These are phyloP conservation scores for Ichneumoninae sp. DNA, from an alignment of 2,888 invertebrate species.

Conservation along the genomic window DNA sequence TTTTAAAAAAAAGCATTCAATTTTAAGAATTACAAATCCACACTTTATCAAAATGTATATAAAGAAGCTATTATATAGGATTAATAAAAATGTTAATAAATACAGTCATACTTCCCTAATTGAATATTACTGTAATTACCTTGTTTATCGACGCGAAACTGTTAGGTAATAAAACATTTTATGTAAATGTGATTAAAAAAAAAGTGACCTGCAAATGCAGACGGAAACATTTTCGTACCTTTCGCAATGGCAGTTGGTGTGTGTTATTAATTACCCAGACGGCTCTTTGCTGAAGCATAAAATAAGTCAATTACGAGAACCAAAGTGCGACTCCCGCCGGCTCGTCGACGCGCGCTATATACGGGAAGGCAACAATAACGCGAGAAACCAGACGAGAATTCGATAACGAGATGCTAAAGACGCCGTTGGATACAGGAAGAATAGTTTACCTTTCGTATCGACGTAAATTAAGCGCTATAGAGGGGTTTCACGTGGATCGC, in stretches of 20 bases:
- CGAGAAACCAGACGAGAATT: conserved; percentile 36
- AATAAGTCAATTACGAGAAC: conserved; percentile 8
- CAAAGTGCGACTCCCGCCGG: conserved; percentile 6
- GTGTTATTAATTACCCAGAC: conserved; percentile 14
- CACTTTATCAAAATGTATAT: too few relatives aligned
- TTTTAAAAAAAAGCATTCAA: conserved; percentile 61
- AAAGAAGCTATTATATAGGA: too few relatives aligned
- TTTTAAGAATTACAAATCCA: too few relatives aligned
- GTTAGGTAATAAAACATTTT: background rate
- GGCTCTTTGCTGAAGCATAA: background rate
- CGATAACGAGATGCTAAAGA: conserved; percentile 47
- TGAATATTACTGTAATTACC: background rate
- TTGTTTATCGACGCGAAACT: background rate
- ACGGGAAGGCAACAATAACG: conserved; percentile 4
- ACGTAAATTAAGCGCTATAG: conserved; percentile 59
- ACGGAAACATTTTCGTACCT: background rate
- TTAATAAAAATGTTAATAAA: background rate
- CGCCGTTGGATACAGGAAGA: conserved; percentile 45
- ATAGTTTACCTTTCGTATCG: conserved; percentile 52
- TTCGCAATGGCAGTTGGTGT: background rate
- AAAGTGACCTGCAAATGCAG: background rate
- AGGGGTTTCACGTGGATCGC: conserved; percentile 33
- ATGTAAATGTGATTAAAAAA: background rate
- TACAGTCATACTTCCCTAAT: background rate
- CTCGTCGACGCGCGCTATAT: background rate